A percentile compares a stretch with the other conserved stretches of the same genome.
Evolutionary conservation across 1,140 invertebrate genomes (phyloP).

Genomic region (Magallana angulata): DNA sequence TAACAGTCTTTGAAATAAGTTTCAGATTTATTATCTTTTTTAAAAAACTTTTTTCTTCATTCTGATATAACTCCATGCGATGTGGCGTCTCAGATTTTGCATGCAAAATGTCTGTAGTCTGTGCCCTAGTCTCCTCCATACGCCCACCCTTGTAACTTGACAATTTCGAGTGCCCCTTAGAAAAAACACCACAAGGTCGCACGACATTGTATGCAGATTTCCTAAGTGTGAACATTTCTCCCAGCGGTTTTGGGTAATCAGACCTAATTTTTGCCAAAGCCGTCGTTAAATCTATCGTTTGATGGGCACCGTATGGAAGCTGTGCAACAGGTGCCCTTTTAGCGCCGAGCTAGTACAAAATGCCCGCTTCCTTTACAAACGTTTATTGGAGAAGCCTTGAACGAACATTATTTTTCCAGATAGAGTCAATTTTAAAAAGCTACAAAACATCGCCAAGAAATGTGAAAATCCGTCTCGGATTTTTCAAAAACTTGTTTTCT

Average conservation of each 20-base stretch:
- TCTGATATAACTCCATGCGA: not conserved
- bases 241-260: not conserved
- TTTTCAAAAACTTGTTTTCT: no score
- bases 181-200: not conserved
- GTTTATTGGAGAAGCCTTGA: no score
- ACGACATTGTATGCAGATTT: not conserved
- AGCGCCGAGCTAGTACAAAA: no score
- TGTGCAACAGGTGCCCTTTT: no score
- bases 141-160: not conserved
- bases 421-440: no score
- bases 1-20: not conserved
- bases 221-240: not conserved
- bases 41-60: no score
- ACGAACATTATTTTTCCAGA: no score
- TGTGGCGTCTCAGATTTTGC: not conserved
- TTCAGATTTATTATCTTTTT: not conserved
- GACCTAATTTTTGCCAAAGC: constrained; percentile 15
- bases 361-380: no score
- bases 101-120: not conserved
- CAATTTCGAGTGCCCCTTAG: not conserved
- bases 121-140: not conserved
- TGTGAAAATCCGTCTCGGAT: no score
- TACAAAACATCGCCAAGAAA: no score
- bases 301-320: not conserved
- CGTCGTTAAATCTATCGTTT: not conserved